Percentiles rank a stretch among this genome's conserved stretches.
phyloP scores from a whole-genome alignment of 2,888 invertebrate genomes.

The Nomada lathburiana region DNA sequence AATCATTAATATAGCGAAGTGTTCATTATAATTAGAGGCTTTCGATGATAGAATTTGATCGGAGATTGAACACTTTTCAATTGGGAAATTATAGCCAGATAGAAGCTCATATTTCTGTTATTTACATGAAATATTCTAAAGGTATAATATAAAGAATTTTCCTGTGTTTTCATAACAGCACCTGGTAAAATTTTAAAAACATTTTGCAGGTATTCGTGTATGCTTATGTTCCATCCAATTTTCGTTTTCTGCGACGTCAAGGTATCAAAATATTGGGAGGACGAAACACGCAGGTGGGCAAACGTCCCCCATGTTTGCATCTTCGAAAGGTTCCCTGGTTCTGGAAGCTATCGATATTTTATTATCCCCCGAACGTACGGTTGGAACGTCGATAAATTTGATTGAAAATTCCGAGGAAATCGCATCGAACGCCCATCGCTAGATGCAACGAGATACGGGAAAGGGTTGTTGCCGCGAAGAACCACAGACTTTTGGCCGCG shows the following conservation, averaged over 20 bases:
- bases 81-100: too few species aligned
- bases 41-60: too few species aligned
- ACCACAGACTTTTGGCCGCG: constrained; percentile 23
- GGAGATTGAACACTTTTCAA: too few species aligned
- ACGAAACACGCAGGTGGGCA: constrained; percentile 15
- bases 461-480: not conserved
- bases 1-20: too few species aligned
- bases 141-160: too few species aligned
- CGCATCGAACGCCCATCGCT: constrained; percentile 25
- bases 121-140: too few species aligned
- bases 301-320: not conserved
- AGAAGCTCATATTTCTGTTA: too few species aligned
- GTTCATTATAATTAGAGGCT: too few species aligned
- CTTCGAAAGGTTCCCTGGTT: not conserved
- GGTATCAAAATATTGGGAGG: not conserved
- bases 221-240: not conserved
- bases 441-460: constrained; percentile 29
- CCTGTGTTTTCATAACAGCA: too few species aligned
- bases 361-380: constrained; percentile 8
- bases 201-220: too few species aligned
- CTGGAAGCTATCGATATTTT: constrained; percentile 21
- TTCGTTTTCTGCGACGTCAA: not conserved
- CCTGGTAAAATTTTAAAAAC: too few species aligned
- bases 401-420: constrained; percentile 41
- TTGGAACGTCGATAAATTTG: constrained; percentile 32